Conservation (phyloP, 2,113 vertebrate species). For the Apteryx mantelli region DNA sequence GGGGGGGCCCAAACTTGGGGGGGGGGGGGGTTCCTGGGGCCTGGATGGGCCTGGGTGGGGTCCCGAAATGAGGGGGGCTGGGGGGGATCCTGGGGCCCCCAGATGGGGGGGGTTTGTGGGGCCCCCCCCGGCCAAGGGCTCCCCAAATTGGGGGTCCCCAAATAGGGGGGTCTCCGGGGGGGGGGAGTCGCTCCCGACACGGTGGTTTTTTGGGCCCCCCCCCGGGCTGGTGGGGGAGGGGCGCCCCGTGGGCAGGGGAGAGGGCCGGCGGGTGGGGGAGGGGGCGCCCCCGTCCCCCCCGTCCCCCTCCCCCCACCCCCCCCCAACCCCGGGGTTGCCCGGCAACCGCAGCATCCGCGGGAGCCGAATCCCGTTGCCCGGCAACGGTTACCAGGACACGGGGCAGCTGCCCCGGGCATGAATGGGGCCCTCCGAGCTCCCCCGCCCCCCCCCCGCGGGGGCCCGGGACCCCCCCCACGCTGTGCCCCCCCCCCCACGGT, state of each 20-base stretch:
- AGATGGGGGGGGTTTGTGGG: not conserved
- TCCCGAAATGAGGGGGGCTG: not conserved
- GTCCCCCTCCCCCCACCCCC: no score
- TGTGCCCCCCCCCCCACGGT: not conserved
- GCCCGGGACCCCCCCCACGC: not conserved
- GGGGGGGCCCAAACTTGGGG: not conserved
- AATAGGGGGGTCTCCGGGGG: not conserved
- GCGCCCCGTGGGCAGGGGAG: no score
- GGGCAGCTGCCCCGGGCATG: no score
- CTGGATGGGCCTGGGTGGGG: not conserved
- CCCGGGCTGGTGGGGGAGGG: no score
- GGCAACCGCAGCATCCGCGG: slow-evolving; percentile 71
- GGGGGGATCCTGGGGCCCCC: no score
- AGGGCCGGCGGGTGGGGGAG: no score
- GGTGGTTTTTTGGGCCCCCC: no score
- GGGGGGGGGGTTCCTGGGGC: not conserved
- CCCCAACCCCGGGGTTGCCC: slow-evolving; percentile 28
- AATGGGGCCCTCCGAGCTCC: no score
- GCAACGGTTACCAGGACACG: slow-evolving; percentile 30
- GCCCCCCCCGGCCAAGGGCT: no score
- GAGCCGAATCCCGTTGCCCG: slow-evolving; percentile 67
- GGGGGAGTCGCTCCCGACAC: no score
- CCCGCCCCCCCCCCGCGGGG: no score
- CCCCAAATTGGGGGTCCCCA: not conserved
- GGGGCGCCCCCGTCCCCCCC: not conserved